These are phyloP conservation scores for Linurgus olivaceus DNA, from an alignment of 2,797 vertebrate genomes.

Conservation along the genomic window DNA sequence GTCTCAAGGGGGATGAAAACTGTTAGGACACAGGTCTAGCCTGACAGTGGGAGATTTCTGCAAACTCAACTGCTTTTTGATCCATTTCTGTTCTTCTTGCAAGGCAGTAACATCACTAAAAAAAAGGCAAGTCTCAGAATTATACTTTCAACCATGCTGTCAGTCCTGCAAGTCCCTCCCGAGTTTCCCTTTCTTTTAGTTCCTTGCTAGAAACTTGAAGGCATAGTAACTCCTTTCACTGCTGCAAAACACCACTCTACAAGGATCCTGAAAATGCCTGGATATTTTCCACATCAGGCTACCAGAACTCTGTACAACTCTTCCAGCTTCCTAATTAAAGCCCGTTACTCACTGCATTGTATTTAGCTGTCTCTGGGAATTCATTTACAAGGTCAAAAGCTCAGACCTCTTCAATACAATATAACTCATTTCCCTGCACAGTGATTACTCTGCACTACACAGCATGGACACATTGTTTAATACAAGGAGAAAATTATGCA, in stretches of 20 bases:
- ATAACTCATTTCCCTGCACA: neutral
- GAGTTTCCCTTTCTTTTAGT: neutral
- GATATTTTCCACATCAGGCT: neutral
- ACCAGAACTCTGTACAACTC: neutral
- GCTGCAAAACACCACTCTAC: neutral
- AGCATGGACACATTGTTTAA: neutral
- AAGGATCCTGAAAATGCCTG: neutral
- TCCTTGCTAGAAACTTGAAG: neutral
- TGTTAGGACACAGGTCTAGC: neutral
- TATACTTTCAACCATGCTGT: accelerated
- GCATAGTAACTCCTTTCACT: neutral
- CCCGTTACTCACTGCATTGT: neutral
- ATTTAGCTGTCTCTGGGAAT: neutral
- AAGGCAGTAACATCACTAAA: neutral
- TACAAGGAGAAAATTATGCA: neutral
- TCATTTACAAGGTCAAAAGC: neutral
- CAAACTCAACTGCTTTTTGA: neutral
- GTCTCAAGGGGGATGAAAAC: accelerated
- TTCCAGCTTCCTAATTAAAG: slow-evolving; percentile 11
- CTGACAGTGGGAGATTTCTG: neutral
- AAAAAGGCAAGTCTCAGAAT: neutral
- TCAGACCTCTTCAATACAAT: neutral
- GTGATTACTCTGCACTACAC: neutral
- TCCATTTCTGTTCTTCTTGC: neutral
- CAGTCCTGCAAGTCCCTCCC: neutral